Percentiles rank a stretch among this genome's conserved stretches.
phyloP scores from a whole-genome alignment of 1,140 invertebrate genomes.

The Drosophila tsacasi region DNA sequence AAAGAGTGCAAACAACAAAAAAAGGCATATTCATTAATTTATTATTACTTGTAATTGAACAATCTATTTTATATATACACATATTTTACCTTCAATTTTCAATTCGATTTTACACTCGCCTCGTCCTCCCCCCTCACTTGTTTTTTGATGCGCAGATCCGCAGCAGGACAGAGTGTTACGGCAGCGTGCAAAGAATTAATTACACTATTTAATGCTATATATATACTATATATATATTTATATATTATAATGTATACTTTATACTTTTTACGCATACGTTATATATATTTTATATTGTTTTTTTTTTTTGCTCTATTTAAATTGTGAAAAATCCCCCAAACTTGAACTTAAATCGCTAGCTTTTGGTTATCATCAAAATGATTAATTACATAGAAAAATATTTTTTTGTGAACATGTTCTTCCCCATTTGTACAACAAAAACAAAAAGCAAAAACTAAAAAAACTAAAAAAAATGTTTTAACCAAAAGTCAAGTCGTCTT shows the following conservation, averaged over 20 bases:
- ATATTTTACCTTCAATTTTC: conserved; percentile 35
- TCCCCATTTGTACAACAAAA: conserved; percentile 69
- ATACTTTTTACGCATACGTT: conserved; percentile 8
- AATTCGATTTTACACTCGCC: conserved; percentile 43
- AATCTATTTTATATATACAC: conserved; percentile 45
- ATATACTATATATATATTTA: conserved; percentile 27
- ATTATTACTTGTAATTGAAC: conserved; percentile 64
- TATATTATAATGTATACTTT: too few relatives aligned
- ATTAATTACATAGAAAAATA: conserved; percentile 1
- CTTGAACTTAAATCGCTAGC: conserved; percentile 37
- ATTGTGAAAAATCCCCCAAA: conserved; percentile 3
- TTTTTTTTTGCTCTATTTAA: conserved; percentile 49
- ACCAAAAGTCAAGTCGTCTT: conserved; percentile 49
- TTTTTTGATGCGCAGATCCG: conserved; percentile 35
- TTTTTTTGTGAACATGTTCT: conserved; percentile 41
- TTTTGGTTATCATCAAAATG: conserved; percentile 48
- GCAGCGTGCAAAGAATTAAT: conserved; percentile 44
- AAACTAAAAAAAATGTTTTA: conserved; percentile 8
- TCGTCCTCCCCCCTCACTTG: conserved; percentile 18
- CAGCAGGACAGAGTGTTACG: conserved; percentile 13
- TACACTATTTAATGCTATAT: conserved; percentile 24
- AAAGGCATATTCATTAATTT: conserved; percentile 51
- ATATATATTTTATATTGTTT: conserved; percentile 30
- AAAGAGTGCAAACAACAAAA: conserved; percentile 10
- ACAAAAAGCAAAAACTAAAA: conserved; percentile 13